These are phyloP conservation scores for Paralinhomoeus sp. DNA, from an alignment of 2,888 invertebrate species.

Conservation along the genomic window DNA sequence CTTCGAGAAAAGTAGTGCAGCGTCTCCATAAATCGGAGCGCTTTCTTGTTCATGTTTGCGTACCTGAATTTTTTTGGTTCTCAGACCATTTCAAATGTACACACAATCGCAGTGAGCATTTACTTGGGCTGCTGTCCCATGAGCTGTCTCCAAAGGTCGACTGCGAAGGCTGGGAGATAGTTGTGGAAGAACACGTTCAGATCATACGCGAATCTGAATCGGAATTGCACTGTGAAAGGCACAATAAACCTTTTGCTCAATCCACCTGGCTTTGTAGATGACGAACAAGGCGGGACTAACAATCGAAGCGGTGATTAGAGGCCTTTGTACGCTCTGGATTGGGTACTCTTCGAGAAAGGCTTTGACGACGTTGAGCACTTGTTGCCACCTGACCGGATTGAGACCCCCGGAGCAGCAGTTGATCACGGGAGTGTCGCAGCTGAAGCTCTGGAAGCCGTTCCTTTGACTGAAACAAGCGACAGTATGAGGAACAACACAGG, in stretches of 20 bases:
- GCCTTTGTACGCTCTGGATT: conserved; percentile 14
- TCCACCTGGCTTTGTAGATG: too few relatives aligned
- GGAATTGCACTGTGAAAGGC: too few relatives aligned
- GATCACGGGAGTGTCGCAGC: conserved; percentile 44
- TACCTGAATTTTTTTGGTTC: conserved; percentile 4
- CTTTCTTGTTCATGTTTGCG: conserved; percentile 27
- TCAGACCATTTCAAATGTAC: neutral
- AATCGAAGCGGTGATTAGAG: conserved; percentile 11
- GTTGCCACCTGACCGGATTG: conserved; percentile 63
- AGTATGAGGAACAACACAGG: too few relatives aligned
- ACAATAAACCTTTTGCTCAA: too few relatives aligned
- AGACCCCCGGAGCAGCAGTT: conserved; percentile 70
- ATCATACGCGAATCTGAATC: neutral
- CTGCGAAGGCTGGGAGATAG: conserved; percentile 55
- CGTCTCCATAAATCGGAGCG: conserved; percentile 28
- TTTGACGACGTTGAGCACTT: conserved; percentile 48
- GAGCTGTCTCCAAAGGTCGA: conserved; percentile 47
- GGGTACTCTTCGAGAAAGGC: conserved; percentile 36
- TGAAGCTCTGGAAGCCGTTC: too few relatives aligned
- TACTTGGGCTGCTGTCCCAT: conserved; percentile 61
- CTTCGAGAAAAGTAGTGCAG: conserved; percentile 32
- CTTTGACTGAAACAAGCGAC: too few relatives aligned
- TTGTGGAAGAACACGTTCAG: neutral
- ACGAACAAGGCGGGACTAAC: neutral
- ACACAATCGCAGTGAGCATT: neutral